phyloP scores from a whole-genome alignment of 1,140 invertebrate genomes.

The Venturia canescens region DNA sequence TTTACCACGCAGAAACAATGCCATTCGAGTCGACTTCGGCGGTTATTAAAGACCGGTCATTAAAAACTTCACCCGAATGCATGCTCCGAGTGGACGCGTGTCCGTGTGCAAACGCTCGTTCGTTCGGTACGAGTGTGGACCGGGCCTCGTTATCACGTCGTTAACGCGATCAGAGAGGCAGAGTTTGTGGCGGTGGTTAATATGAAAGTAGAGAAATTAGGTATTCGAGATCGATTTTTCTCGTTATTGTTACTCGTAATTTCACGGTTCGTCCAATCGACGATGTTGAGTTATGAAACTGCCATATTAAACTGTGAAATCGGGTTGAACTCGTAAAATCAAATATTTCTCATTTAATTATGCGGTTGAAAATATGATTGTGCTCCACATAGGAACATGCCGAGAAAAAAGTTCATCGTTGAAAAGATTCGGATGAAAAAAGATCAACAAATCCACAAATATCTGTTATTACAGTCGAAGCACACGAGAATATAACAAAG shows the following conservation, averaged over 20 bases:
- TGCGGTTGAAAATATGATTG: no score
- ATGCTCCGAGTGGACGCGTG: no score
- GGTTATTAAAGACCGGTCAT: conserved; percentile 4
- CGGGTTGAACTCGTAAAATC: not conserved
- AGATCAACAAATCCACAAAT: not conserved
- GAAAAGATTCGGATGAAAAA: no score
- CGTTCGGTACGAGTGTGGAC: not conserved
- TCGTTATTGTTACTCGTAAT: not conserved
- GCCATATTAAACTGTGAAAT: not conserved
- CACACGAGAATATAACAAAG: not conserved
- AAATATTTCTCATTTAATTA: not conserved
- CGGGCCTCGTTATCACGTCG: not conserved
- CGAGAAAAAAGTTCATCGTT: no score
- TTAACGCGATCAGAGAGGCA: not conserved
- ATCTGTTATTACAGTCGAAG: not conserved
- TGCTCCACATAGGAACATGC: no score
- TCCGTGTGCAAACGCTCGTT: no score
- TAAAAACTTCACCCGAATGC: not conserved
- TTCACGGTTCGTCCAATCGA: not conserved
- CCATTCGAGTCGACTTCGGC: not conserved
- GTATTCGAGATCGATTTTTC: not conserved
- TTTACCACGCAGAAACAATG: not conserved
- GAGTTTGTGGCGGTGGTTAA: not conserved
- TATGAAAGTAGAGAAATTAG: not conserved
- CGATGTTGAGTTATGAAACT: not conserved